phyloP scores from a whole-genome alignment of 2,797 vertebrate genomes.

The Menidia menidia region DNA sequence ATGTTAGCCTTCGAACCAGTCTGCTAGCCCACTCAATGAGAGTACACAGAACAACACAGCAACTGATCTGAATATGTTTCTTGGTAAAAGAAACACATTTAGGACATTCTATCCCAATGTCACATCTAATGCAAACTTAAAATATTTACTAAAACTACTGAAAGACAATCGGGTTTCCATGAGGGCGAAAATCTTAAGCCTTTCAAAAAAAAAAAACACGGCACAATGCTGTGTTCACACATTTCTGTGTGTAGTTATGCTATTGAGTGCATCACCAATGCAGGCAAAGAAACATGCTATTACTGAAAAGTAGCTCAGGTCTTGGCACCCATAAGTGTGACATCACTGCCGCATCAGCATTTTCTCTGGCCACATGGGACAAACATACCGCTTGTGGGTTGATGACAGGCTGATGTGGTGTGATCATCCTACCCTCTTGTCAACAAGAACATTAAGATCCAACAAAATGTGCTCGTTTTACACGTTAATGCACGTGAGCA shows the following conservation, averaged over 20 bases:
- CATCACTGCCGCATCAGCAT: conserved; percentile 68
- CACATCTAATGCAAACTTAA: too few relatives aligned
- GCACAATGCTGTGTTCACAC: conserved; percentile 7
- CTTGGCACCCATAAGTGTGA: conserved; percentile 49
- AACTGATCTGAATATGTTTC: not conserved
- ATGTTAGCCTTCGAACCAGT: too few relatives aligned
- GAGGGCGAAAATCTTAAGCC: not conserved
- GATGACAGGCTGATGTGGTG: conserved; percentile 65
- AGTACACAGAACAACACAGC: not conserved
- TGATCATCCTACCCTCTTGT: conserved; percentile 66
- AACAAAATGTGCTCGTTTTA: conserved; percentile 37
- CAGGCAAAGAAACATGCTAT: conserved; percentile 51
- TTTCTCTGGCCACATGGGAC: conserved; percentile 60
- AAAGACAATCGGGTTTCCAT: not conserved
- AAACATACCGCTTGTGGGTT: conserved; percentile 71
- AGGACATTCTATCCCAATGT: too few relatives aligned
- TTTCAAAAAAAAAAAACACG: not conserved
- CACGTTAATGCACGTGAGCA: conserved; percentile 9
- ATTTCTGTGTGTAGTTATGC: conserved; percentile 38
- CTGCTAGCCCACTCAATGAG: not conserved
- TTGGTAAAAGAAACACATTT: too few relatives aligned
- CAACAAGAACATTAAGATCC: conserved; percentile 64
- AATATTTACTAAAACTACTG: too few relatives aligned
- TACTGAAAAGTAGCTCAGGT: conserved; percentile 48
- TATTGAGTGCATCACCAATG: conserved; percentile 33